Evolutionary conservation across 2,797 vertebrate species (phyloP).

Genomic region (Zalophus californianus): DNA sequence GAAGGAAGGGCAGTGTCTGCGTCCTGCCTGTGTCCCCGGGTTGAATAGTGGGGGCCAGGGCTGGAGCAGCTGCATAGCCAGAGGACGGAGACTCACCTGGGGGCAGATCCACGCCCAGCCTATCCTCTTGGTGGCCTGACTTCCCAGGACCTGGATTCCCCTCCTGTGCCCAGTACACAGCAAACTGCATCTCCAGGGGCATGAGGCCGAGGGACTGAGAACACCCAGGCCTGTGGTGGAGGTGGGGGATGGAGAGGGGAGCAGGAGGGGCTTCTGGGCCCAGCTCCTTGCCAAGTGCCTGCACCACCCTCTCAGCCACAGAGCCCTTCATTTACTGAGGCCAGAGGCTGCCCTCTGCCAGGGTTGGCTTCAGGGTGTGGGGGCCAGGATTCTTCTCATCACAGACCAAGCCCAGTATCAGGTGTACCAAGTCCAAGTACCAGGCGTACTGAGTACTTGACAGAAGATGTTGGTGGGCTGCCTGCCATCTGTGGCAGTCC

Average conservation of each 20-base stretch:
- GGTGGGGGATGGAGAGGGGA: neutral
- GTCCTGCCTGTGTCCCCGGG: too few relatives aligned
- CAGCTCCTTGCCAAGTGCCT: neutral
- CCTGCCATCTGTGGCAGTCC: rapidly evolving
- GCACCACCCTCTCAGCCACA: neutral
- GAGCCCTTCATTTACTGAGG: neutral
- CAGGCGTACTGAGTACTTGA: neutral
- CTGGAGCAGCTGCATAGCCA: neutral
- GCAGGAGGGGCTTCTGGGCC: neutral
- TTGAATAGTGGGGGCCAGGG: neutral
- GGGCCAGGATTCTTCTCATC: neutral
- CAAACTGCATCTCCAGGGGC: neutral
- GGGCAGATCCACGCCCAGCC: neutral
- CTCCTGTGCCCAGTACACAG: neutral
- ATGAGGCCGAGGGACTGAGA: neutral
- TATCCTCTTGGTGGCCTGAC: neutral
- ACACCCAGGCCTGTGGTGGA: neutral
- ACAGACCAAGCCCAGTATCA: neutral
- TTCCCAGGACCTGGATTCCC: neutral
- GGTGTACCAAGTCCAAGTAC: neutral
- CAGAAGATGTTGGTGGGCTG: too few relatives aligned
- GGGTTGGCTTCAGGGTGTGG: neutral
- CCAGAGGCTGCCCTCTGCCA: neutral
- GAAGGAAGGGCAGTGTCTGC: neutral
- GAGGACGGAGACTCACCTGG: neutral